phyloP scores from a whole-genome alignment of 2,888 invertebrate genomes.

The Polyploca ridens region DNA sequence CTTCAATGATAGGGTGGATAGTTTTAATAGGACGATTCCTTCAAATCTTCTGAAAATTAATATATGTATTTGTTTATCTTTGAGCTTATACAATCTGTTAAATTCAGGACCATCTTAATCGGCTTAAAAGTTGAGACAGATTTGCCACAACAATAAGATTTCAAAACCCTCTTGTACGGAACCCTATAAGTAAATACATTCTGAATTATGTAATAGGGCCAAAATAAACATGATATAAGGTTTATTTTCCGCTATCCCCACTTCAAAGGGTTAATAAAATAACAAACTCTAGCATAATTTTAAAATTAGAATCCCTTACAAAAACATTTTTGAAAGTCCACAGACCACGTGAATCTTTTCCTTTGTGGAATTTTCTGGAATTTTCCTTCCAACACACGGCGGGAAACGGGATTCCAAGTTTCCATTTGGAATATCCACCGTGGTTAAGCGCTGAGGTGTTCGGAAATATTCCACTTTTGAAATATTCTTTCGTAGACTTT shows the following conservation, averaged over 20 bases:
- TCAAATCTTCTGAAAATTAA: no score
- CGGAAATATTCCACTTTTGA: neutral
- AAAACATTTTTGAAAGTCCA: neutral
- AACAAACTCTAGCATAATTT: neutral
- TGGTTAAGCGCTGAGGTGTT: neutral
- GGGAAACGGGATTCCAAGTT: neutral
- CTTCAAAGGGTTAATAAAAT: neutral
- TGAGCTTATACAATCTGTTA: no score
- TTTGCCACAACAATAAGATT: no score
- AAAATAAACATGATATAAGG: neutral
- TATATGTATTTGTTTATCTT: no score
- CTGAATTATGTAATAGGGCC: neutral
- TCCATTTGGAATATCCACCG: neutral
- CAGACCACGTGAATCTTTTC: constrained; percentile 5
- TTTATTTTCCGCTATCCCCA: neutral
- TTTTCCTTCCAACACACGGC: neutral
- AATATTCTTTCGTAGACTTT: neutral
- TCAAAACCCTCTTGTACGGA: no score
- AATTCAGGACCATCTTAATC: no score
- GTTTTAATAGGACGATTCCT: no score
- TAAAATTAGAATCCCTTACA: constrained; percentile 7
- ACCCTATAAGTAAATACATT: no score
- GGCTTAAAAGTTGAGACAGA: no score
- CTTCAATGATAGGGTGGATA: no score
- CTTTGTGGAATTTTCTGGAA: neutral